These are phyloP conservation scores for Psammodynastes pulverulentus DNA, from an alignment of 2,113 vertebrate genomes.

Conservation along the genomic window DNA sequence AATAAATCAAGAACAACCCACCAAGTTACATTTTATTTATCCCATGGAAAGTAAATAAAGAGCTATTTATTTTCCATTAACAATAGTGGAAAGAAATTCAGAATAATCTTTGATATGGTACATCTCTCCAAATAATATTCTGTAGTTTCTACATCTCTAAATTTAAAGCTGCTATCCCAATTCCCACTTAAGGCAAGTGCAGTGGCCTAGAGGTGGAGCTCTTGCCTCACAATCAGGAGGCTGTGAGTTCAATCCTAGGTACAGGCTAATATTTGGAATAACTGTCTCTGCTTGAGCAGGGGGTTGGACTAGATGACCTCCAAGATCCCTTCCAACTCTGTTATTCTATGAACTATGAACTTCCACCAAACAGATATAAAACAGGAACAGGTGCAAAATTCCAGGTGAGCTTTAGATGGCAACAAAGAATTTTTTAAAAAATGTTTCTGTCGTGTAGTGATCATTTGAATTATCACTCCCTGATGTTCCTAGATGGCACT, in stretches of 20 bases:
- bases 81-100: neutral
- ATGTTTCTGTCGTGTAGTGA: neutral
- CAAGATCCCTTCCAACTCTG: no score
- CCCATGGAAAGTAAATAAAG: neutral
- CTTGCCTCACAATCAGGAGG: no score
- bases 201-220: no score
- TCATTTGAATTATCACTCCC: neutral
- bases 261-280: no score
- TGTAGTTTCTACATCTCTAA: neutral
- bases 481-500: neutral
- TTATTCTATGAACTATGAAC: no score
- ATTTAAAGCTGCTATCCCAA: neutral
- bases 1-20: neutral
- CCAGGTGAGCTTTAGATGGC: neutral
- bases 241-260: no score
- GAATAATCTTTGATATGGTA: neutral
- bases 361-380: neutral
- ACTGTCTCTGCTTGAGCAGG: no score
- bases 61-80: neutral
- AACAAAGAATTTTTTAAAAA: neutral
- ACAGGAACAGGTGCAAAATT: neutral
- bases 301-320: no score
- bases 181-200: no score
- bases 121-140: neutral
- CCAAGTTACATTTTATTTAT: neutral